Conservation (phyloP, 2,888 invertebrate genomes). For the Parnassius smintheus region DNA sequence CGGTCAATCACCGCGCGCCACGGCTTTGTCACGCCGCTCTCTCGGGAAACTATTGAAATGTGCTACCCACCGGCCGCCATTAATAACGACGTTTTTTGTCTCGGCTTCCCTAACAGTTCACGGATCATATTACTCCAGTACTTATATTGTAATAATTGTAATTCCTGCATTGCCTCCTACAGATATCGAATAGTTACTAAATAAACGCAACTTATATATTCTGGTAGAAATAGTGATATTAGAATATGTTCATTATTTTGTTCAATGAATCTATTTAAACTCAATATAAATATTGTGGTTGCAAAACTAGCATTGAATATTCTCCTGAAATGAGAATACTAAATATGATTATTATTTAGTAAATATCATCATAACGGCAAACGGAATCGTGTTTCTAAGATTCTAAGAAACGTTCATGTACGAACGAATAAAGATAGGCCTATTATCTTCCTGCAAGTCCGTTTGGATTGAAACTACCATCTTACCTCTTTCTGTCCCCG, state of each 20-base stretch:
- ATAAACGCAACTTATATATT: background rate
- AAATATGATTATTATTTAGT: no score
- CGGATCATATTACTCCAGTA: background rate
- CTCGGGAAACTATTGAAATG: conserved; percentile 30
- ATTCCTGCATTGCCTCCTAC: conserved; percentile 5
- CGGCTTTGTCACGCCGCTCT: conserved; percentile 38
- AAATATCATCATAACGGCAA: no score
- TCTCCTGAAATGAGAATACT: no score
- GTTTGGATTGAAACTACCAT: no score
- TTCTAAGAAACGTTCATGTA: no score
- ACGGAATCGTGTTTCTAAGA: no score
- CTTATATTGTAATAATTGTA: conserved; percentile 11
- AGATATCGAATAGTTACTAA: background rate
- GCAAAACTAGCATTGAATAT: background rate
- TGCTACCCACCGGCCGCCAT: conserved; percentile 16
- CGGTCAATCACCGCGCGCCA: conserved; percentile 31
- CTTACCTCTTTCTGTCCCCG: no score
- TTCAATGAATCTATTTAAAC: background rate
- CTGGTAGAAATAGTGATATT: background rate
- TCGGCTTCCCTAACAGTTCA: conserved; percentile 7
- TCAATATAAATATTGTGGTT: background rate
- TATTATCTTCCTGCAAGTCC: no score
- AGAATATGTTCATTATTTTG: background rate
- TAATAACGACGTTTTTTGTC: conserved; percentile 28
- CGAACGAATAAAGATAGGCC: no score